Percentiles rank a stretch among this genome's conserved stretches.
These are phyloP conservation scores for Eudyptes chrysolophus DNA, from an alignment of 2,113 vertebrate species.

Conservation along the genomic window DNA sequence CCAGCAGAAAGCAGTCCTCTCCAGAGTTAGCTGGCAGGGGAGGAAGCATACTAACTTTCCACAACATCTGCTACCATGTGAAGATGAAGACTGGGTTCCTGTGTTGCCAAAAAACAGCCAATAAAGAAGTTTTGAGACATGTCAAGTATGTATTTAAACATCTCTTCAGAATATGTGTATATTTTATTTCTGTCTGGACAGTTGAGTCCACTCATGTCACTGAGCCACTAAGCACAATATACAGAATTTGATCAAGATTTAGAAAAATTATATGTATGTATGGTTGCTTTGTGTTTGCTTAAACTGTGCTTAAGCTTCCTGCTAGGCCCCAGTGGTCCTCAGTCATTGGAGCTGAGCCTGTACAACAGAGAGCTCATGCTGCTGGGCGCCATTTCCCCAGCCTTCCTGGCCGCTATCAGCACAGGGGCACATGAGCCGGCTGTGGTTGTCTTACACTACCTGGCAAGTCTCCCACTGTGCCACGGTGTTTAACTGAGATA, in stretches of 20 bases:
- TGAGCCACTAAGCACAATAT: background rate
- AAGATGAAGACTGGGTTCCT: constrained; percentile 65
- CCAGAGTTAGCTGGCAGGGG: background rate
- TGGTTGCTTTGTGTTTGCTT: background rate
- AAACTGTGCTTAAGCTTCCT: background rate
- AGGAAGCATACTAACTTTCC: constrained; percentile 65
- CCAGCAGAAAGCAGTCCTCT: background rate
- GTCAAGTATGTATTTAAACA: constrained; percentile 71
- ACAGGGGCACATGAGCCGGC: accelerated
- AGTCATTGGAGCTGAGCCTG: background rate
- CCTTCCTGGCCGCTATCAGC: background rate
- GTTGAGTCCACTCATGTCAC: background rate
- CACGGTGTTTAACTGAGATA: background rate
- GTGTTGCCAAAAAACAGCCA: background rate
- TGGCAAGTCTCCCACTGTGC: background rate
- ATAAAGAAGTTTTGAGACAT: constrained; percentile 71
- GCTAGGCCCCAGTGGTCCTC: background rate
- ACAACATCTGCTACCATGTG: constrained; percentile 75
- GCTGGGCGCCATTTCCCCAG: background rate
- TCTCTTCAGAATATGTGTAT: background rate
- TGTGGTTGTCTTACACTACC: accelerated
- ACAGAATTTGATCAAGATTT: background rate
- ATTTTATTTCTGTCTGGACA: background rate
- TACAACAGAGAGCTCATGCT: background rate
- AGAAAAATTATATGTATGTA: accelerated